Evolutionary conservation across 2,888 invertebrate species (phyloP), one percentile per base, ranked within the genome.

Genomic region (Arge pagana): DNA sequence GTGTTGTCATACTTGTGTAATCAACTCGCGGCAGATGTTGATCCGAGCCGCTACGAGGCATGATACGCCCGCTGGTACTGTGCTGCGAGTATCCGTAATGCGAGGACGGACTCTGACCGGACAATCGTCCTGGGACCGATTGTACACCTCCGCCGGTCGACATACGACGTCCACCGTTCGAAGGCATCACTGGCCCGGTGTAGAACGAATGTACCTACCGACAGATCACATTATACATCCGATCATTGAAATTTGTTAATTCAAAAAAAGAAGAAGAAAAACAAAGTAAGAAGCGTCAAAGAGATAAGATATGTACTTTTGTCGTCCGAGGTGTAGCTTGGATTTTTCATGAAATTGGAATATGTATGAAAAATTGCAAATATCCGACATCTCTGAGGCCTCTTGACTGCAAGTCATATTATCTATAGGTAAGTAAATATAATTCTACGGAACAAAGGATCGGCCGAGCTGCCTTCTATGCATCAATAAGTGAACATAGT

Each of bases 31-130:
- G 92, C 61, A 93, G 78, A 75, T 94, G 92, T 76, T 94, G 93
- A 78, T 95, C 95, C 33, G 94, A 94, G 16, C 94, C 94, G 45
- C 94, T 93, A 49, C 95, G 83, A 11, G 93, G 90, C 77, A 94
- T 82, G 48, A 82, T 79, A 48, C 82, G 74, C 23, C 81, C 81
- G 11, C 78, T 78, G 30, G 77, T 77, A 7, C 77, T 62, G 60
- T 82, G 81, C 61, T 82, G 81, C 23, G 80, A 78, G 66, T 81
- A 82, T 15, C 67, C 72, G 43, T 75, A 75, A 35, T 70, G 68
- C 19, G 78, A 74, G 8, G 79, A 73, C 49, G 80, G 80, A 55
- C 78, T 76, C 62, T 80, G 80, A 48, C 79, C 77, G 6, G 80
- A 74, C 30, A 81, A 70, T 56, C 72, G 67, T 28, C 69, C 65